These are phyloP conservation scores for Cephalopholis sonnerati DNA, from an alignment of 2,113 vertebrate species.

Conservation along the genomic window DNA sequence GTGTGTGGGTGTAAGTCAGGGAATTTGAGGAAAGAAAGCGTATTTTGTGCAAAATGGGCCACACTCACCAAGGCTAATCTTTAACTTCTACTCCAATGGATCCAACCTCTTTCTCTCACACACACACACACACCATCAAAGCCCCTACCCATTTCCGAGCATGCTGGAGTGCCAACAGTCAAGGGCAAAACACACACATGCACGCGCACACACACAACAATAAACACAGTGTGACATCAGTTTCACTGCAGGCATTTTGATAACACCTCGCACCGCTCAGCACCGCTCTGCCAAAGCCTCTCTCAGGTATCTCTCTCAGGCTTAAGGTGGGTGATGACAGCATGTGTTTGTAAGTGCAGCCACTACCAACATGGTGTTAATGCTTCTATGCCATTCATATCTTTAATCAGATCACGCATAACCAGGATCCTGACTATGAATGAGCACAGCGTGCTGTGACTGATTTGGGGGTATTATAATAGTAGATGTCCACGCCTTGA, in stretches of 20 bases:
- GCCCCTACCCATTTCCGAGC: conserved; percentile 11
- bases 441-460: neutral
- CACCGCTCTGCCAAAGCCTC: conserved; percentile 39
- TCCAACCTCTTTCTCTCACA: conserved; percentile 2
- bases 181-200: conserved; percentile 48
- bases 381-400: conserved; percentile 11
- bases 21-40: neutral
- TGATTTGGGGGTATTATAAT: neutral
- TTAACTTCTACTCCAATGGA: conserved; percentile 32
- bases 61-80: conserved; percentile 16
- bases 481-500: neutral
- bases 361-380: neutral
- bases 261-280: conserved; percentile 29
- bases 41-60: neutral
- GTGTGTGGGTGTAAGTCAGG: neutral
- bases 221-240: conserved; percentile 43
- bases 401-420: conserved; percentile 16
- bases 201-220: neutral
- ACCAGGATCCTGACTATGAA: neutral
- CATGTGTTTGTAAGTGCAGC: conserved; percentile 12
- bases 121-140: neutral
- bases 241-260: conserved; percentile 42
- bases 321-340: conserved; percentile 15
- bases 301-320: conserved; percentile 37
- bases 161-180: conserved; percentile 27